Conservation (phyloP, 30 jellyfish, hydroid and myxozoan genomes). For the Aurelia aurita complex sp. Pacific region DNA sequence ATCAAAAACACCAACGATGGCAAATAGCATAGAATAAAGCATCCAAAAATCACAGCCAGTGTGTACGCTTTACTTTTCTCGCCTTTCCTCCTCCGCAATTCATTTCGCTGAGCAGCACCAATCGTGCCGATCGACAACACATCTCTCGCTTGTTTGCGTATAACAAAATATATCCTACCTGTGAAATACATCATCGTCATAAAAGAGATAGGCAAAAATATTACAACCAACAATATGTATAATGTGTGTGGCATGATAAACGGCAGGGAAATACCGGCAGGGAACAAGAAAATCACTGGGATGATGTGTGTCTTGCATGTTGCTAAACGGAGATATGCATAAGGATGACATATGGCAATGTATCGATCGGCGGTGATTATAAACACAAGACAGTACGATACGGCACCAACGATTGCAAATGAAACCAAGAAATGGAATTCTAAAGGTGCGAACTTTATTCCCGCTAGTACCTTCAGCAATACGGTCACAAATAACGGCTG, state of each 20-base stretch:
- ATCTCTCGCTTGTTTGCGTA: conserved; percentile 1
- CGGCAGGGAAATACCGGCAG: background rate
- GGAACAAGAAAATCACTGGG: background rate
- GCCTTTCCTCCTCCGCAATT: background rate
- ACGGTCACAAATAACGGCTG: conserved; percentile 1
- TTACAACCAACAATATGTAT: background rate
- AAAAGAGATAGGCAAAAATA: background rate
- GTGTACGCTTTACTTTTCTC: conserved; percentile 24
- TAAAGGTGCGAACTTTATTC: background rate
- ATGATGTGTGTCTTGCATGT: conserved; percentile 8
- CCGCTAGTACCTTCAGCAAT: background rate
- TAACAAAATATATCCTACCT: conserved; percentile 7
- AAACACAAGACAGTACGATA: conserved; percentile 21
- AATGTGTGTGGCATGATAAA: background rate
- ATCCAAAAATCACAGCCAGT: background rate
- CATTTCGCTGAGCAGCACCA: conserved; percentile 3
- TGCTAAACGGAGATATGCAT: background rate
- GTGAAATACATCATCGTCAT: background rate
- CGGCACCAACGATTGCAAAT: background rate
- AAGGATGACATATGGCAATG: conserved; percentile 43
- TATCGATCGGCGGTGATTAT: conserved; percentile 17
- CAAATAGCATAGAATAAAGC: background rate
- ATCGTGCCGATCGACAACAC: background rate
- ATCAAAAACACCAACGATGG: background rate
- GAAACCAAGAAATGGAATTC: background rate